These are phyloP conservation scores for Caenorhabditis doughertyi DNA, from an alignment of 2,888 invertebrate species.

Conservation along the genomic window DNA sequence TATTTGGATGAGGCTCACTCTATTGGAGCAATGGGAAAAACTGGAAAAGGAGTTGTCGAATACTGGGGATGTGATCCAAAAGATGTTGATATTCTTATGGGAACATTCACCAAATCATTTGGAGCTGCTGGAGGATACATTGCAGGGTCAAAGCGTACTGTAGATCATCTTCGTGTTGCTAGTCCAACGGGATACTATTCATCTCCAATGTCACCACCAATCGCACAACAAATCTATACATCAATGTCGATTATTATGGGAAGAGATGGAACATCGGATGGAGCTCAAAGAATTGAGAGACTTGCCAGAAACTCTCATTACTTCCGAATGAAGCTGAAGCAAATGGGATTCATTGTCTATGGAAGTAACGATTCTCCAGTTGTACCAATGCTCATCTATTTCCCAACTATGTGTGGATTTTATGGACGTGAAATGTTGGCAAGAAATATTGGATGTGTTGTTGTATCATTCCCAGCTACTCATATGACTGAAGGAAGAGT, in stretches of 20 bases:
- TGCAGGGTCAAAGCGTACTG: slow-evolving; percentile 88
- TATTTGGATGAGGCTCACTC: slow-evolving; percentile 99
- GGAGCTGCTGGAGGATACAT: slow-evolving; percentile 97
- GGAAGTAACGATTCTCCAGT: slow-evolving; percentile 97
- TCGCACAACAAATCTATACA: slow-evolving; percentile 91
- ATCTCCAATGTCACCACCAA: slow-evolving; percentile 87
- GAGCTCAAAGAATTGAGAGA: slow-evolving; percentile 82
- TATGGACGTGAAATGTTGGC: slow-evolving; percentile 91
- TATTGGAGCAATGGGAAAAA: slow-evolving; percentile 86
- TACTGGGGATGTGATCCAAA: slow-evolving; percentile 90
- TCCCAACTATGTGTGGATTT: slow-evolving; percentile 94
- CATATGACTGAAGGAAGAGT: slow-evolving; percentile 92
- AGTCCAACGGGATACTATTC: slow-evolving; percentile 87
- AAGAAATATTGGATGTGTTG: slow-evolving; percentile 91
- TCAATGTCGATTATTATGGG: slow-evolving; percentile 93
- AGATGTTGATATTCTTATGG: slow-evolving; percentile 95
- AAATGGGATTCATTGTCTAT: slow-evolving; percentile 93
- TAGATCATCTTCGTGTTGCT: slow-evolving; percentile 88
- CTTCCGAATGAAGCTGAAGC: slow-evolving; percentile 86
- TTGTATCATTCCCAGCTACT: slow-evolving; percentile 98
- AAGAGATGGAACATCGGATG: slow-evolving; percentile 88
- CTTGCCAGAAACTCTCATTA: slow-evolving; percentile 84
- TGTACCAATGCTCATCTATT: slow-evolving; percentile 95
- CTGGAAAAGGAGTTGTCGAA: slow-evolving; percentile 93
- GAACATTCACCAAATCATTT: slow-evolving; percentile 99